Percentiles rank a stretch among this genome's conserved stretches.
These are phyloP conservation scores for Dinoponera quadriceps DNA, from an alignment of 1,140 invertebrate species.

Conservation along the genomic window DNA sequence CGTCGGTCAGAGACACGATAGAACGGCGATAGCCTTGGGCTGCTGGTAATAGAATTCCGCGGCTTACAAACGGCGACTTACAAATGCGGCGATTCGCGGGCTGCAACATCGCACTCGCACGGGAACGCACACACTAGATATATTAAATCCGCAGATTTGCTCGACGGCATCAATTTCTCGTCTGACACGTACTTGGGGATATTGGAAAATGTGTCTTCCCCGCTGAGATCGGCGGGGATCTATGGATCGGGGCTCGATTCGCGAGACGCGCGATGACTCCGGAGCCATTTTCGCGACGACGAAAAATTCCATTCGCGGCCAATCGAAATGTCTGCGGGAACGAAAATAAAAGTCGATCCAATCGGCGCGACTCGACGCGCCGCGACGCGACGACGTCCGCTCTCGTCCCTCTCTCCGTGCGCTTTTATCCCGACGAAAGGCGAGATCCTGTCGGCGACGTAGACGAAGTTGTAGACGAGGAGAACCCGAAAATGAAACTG, in stretches of 20 bases:
- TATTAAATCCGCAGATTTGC: slow-evolving; percentile 59
- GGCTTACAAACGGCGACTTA: slow-evolving; percentile 39
- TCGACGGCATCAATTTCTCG: slow-evolving; percentile 56
- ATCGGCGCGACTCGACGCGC: slow-evolving; percentile 27
- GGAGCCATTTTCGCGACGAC: neutral
- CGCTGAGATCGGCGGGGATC: slow-evolving; percentile 40
- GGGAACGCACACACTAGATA: slow-evolving; percentile 32
- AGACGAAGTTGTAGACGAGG: slow-evolving; percentile 44
- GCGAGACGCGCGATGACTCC: slow-evolving; percentile 27
- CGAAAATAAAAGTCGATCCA: slow-evolving; percentile 56
- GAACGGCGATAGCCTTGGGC: neutral
- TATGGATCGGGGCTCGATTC: slow-evolving; percentile 40
- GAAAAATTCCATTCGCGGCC: slow-evolving; percentile 49
- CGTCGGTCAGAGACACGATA: neutral
- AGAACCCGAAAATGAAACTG: slow-evolving; percentile 79
- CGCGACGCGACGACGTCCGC: slow-evolving; percentile 38
- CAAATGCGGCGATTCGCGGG: slow-evolving; percentile 8
- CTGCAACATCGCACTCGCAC: neutral
- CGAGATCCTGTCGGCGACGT: slow-evolving; percentile 42
- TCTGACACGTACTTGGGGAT: slow-evolving; percentile 55
- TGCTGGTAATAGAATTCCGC: slow-evolving; percentile 44
- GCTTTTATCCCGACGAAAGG: slow-evolving; percentile 52
- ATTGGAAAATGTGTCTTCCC: slow-evolving; percentile 58
- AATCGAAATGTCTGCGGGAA: slow-evolving; percentile 47
- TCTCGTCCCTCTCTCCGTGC: slow-evolving; percentile 11